Evolutionary conservation across 2,797 vertebrate genomes (phyloP).

Genomic region (Allobates femoralis): DNA sequence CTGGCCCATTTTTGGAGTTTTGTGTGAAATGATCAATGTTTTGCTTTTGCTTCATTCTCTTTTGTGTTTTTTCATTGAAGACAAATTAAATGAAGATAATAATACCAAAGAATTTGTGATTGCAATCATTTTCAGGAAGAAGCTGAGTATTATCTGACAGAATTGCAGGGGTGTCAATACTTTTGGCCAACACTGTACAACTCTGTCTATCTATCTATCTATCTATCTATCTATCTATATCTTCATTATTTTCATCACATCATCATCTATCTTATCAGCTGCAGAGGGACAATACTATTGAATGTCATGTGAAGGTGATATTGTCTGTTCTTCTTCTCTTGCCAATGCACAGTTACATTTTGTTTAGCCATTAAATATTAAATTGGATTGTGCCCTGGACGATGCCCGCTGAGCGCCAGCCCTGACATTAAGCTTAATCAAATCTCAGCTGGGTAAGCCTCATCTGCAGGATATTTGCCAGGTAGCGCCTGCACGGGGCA

Average conservation of each 20-base stretch:
- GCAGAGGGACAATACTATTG: background rate
- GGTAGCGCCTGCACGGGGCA: constrained; percentile 3
- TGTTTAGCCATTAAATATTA: constrained; percentile 21
- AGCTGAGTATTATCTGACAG: no score
- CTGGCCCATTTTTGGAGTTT: no score
- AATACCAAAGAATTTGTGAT: no score
- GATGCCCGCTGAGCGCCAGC: background rate
- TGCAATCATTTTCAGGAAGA: no score
- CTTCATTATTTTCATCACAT: background rate
- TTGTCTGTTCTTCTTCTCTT: background rate
- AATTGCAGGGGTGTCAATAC: no score
- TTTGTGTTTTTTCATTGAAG: no score
- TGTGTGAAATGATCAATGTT: no score
- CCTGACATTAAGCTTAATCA: constrained; percentile 11
- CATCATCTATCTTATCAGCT: no score
- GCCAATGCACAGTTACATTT: constrained; percentile 4
- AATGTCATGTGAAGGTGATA: background rate
- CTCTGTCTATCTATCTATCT: background rate
- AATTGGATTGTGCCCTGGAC: background rate
- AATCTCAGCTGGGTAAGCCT: background rate
- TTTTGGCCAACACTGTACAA: no score
- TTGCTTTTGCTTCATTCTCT: no score
- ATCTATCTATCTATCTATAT: background rate
- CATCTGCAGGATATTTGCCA: background rate
- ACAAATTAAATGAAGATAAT: no score